These are phyloP conservation scores for Oxyruncus cristatus DNA, from an alignment of 2,113 vertebrate species.

Conservation along the genomic window DNA sequence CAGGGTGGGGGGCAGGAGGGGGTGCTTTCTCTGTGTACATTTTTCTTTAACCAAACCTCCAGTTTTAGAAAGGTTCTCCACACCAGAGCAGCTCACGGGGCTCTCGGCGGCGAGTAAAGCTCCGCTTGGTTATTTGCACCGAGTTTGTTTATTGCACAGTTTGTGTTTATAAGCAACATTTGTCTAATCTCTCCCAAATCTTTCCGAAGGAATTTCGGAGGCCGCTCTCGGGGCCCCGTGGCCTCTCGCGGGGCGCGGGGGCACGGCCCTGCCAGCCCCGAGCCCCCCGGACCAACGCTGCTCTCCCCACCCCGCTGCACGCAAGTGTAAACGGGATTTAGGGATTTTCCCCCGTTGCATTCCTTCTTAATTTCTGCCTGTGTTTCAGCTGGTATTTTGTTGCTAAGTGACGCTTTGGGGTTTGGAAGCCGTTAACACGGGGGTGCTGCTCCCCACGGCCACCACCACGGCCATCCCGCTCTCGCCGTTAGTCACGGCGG, in stretches of 20 bases:
- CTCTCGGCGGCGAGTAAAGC: neutral
- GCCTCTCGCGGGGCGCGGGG: accelerated
- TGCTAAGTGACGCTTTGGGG: neutral
- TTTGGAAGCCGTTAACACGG: neutral
- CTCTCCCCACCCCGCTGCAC: accelerated
- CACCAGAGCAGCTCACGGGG: neutral
- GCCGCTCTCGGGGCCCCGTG: neutral
- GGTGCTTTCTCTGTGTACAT: neutral
- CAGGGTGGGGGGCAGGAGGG: slow-evolving; percentile 15
- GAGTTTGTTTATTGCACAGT: slow-evolving; percentile 59
- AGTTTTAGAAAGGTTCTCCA: neutral
- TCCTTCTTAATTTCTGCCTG: slow-evolving; percentile 32
- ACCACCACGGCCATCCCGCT: neutral
- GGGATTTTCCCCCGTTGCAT: slow-evolving; percentile 9
- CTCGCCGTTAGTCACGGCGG: neutral
- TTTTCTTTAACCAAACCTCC: slow-evolving; percentile 23
- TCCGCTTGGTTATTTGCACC: slow-evolving; percentile 61
- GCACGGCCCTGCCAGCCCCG: neutral
- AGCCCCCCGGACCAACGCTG: accelerated
- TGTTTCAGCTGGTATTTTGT: slow-evolving; percentile 32
- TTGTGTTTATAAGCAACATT: slow-evolving; percentile 57
- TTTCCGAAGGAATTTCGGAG: slow-evolving; percentile 27
- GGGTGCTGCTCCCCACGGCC: neutral
- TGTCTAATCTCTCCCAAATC: slow-evolving; percentile 43
- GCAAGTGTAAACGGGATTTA: neutral